Evolutionary conservation across 2,797 vertebrate genomes (phyloP), one percentile per base, ranked within the genome.

Genomic region (Neomorphus geoffroyi): DNA sequence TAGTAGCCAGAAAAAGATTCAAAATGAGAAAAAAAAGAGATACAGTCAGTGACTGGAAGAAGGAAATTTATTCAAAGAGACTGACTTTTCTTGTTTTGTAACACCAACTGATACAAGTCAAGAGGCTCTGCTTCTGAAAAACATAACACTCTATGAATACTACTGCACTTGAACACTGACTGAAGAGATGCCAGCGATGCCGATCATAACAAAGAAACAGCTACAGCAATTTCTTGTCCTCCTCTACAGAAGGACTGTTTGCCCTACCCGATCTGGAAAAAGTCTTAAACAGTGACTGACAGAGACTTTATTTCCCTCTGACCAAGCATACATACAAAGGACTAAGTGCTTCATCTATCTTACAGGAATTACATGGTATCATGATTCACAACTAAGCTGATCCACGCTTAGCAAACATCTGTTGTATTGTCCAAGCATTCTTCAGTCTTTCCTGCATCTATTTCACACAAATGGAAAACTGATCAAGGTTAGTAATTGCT

Each of bases 181-280:
- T 94, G 80, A 83, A 96, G 80, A 88, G n/a, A 93, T 30, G 71
- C 58, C 80, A 93, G 46, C 21, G 43, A 95, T 70, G 85, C 77
- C 81, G 86, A 9, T 2, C 43, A 84, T 75, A 56, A 51, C 87
- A 88, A 62, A 91, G 58, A 46, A 90, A 86, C 67, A 88, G 88
- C 43, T 48, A 82, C 24, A 35, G 78, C 67, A 86, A 32, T 30
- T n/a, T 54, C 41, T 78, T 80, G 33, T 80, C 33, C 64, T 85
- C 74, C 65, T 91, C 54, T 91, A 66, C 69, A 7, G 3, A 87
- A 80, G 77, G 39, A 19, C 19, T 50, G 6, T 35, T 41, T 57
- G 35, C 60, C 22, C 24, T 61, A 69, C 6, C 30, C 1, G 3
- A 37, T 9, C 88, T 53, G 26, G 51, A 90, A 83, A 79, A 89